phyloP scores from a whole-genome alignment of 2,113 vertebrate species.

The Corydoras maculifer region DNA sequence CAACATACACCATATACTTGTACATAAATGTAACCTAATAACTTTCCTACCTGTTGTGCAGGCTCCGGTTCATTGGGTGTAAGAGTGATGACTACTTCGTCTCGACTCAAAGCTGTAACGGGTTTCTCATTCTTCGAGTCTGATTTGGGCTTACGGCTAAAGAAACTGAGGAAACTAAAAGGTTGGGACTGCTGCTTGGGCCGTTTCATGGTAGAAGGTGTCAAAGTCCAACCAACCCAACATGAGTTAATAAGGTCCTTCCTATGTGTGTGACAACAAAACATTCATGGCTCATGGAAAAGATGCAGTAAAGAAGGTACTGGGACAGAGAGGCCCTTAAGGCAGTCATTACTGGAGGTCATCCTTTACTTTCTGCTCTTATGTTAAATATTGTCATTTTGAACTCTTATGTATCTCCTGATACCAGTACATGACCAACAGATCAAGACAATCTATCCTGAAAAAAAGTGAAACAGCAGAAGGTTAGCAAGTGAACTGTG shows the following conservation, averaged over 20 bases:
- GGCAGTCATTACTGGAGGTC: neutral
- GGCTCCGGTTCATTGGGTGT: conserved; percentile 54
- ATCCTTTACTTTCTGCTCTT: conserved; percentile 19
- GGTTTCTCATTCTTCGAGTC: conserved; percentile 51
- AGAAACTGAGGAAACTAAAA: conserved; percentile 68
- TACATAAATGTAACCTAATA: neutral
- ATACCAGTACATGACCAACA: neutral
- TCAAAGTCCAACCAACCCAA: conserved; percentile 47
- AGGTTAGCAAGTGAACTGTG: neutral
- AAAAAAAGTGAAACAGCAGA: neutral
- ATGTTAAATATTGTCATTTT: neutral
- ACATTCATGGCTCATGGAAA: conserved; percentile 12
- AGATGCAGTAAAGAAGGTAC: conserved; percentile 4
- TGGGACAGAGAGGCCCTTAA: conserved; percentile 11
- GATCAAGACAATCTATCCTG: neutral
- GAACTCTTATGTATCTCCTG: neutral
- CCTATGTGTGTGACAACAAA: conserved; percentile 20
- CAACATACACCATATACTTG: neutral
- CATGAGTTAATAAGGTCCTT: conserved; percentile 50
- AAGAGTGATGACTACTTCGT: conserved; percentile 55
- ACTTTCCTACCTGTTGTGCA: conserved; percentile 54
- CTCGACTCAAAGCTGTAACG: conserved; percentile 42
- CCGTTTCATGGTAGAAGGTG: conserved; percentile 64
- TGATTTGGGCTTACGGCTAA: conserved; percentile 64
- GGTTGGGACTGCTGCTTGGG: conserved; percentile 62